These are phyloP conservation scores for Sitta carolinensis DNA, from an alignment of 2,797 vertebrate species.

Conservation along the genomic window DNA sequence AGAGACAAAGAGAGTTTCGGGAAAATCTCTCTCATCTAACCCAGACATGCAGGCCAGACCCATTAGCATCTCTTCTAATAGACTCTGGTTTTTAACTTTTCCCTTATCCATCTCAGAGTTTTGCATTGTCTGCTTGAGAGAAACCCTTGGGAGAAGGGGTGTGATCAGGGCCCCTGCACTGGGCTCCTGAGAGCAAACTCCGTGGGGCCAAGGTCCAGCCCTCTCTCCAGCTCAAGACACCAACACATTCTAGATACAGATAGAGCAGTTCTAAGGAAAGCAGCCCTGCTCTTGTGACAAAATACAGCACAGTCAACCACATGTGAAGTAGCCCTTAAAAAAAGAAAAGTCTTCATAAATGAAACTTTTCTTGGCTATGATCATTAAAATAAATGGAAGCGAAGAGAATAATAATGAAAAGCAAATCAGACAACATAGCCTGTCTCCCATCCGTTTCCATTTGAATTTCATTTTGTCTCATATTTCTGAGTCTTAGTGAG, in stretches of 20 bases:
- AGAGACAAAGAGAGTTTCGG: background rate
- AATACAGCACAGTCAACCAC: background rate
- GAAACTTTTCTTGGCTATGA: slow-evolving; percentile 40
- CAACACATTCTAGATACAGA: accelerated
- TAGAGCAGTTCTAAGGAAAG: background rate
- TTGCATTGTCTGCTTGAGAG: background rate
- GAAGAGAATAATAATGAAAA: slow-evolving; percentile 63
- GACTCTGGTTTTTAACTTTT: background rate
- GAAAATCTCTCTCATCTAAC: background rate
- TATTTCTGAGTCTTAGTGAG: background rate
- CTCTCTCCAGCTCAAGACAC: background rate
- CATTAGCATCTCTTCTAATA: background rate
- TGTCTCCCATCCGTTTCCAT: slow-evolving; percentile 39
- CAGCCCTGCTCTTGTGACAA: background rate
- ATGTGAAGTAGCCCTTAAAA: background rate
- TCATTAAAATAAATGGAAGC: slow-evolving; percentile 51
- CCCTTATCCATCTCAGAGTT: background rate
- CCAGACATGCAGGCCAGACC: background rate
- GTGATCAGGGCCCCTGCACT: accelerated
- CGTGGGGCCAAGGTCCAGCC: background rate
- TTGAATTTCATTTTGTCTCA: slow-evolving; percentile 40
- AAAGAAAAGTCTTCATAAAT: background rate
- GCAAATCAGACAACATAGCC: slow-evolving; percentile 37
- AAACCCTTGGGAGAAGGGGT: accelerated
- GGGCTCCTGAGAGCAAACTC: background rate